phyloP scores from a whole-genome alignment of 2,113 vertebrate species.

The Oreotrochilus melanogaster region DNA sequence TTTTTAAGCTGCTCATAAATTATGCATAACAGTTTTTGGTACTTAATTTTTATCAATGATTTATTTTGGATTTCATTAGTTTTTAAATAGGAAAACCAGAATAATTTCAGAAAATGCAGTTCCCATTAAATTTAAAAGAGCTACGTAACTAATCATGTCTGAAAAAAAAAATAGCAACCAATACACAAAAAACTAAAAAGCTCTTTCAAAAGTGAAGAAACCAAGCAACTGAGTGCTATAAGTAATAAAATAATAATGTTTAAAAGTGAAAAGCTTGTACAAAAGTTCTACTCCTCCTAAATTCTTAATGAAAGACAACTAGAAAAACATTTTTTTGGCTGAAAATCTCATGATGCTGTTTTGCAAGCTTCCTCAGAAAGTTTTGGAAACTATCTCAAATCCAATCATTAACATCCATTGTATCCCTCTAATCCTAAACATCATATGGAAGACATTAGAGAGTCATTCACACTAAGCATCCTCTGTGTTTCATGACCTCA shows the following conservation, averaged over 20 bases:
- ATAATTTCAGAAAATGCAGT: slow-evolving; percentile 20
- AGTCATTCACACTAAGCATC: not conserved
- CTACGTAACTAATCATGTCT: not conserved
- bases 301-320: slow-evolving; percentile 9
- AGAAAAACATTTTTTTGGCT: not conserved
- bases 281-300: not conserved
- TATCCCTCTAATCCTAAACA: slow-evolving; percentile 36
- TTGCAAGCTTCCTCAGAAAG: not conserved
- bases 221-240: not conserved
- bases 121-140: slow-evolving; percentile 30
- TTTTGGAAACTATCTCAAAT: not conserved
- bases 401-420: not conserved
- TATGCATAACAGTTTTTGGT: not conserved
- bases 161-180: not conserved
- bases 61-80: slow-evolving; percentile 4
- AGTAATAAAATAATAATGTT: not conserved
- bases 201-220: not conserved
- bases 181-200: not conserved
- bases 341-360: not conserved
- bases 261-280: not conserved
- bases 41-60: not conserved
- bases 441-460: slow-evolving; percentile 51
- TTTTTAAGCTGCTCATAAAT: not conserved
- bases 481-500: slow-evolving; percentile 32
- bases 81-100: not conserved